phyloP scores from a whole-genome alignment of 1,140 invertebrate species.

The Drosophila busckii region DNA sequence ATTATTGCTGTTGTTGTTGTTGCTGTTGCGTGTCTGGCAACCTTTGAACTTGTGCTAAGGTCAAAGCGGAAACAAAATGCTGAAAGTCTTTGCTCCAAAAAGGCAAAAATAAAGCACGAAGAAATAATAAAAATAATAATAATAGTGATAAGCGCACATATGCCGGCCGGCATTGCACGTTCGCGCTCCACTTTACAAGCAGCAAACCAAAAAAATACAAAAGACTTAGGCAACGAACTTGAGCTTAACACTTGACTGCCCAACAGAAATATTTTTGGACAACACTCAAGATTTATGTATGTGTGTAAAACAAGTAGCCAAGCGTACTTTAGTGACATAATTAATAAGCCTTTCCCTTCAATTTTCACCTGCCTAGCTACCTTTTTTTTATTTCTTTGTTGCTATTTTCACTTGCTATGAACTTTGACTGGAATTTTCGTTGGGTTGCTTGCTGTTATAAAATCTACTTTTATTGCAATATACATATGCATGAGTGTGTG shows the following conservation, averaged over 20 bases:
- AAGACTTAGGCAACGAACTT: conserved; percentile 72
- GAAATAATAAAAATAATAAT: conserved; percentile 26
- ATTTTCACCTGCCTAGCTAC: conserved; percentile 12
- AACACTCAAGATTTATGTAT: too few species aligned
- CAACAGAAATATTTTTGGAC: conserved; percentile 35
- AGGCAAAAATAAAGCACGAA: conserved; percentile 9
- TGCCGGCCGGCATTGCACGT: conserved; percentile 68
- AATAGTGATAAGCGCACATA: conserved; percentile 58
- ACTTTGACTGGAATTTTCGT: conserved; percentile 40
- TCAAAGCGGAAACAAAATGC: conserved; percentile 37
- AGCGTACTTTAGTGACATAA: too few species aligned
- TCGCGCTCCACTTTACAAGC: conserved; percentile 63
- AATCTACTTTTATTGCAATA: conserved; percentile 73
- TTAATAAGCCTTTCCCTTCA: too few species aligned
- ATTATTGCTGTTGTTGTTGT: conserved; percentile 9
- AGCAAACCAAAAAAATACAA: conserved; percentile 31
- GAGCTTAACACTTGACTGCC: conserved; percentile 37
- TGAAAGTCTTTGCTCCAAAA: conserved; percentile 19
- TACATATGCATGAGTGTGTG: conserved; percentile 39
- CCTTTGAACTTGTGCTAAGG: conserved; percentile 37
- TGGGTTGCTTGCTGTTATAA: conserved; percentile 45
- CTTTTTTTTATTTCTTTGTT: conserved; percentile 11
- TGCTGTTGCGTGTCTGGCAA: conserved; percentile 18
- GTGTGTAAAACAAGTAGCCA: too few species aligned
- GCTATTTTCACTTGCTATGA: conserved; percentile 72